Evolutionary conservation across 2,888 invertebrate genomes (phyloP), one percentile per base, ranked within the genome.

Genomic region (Cactoblastis cactorum): DNA sequence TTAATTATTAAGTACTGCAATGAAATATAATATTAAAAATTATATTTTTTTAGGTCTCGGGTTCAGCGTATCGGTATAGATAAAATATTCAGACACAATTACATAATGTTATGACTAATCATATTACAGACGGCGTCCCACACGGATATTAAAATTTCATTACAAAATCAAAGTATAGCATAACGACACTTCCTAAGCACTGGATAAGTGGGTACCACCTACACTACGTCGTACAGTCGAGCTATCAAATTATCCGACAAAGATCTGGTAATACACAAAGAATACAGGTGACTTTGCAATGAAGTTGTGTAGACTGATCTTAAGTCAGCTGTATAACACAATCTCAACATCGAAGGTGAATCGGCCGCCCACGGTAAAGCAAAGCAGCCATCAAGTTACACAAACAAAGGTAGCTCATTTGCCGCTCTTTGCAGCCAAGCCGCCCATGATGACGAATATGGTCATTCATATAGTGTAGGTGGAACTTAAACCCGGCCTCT

Each of bases 351-450:
- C 78, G 83, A 84, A 86, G 86, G 82, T 85, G 80, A 86, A 85
- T 84, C 69, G 77, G 72, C 77, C 85, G 81, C 88, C 87, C 79
- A 87, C 87, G 59, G 63, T 53, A 4, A 28, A 28, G 28, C 58
- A 77, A 74, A 71, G 71, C 74, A 77, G 80, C 83, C 84, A 83
- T 82, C 82, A 80, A 66, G 69, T 73, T 61, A 67, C 61, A 65
- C 78, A 78, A 78, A 83, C 85, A 83, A 86, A 86, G 80, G 81
- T 80, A 80, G 74, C 80, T 75, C 78, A 86, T 87, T 84, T 80
- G 85, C 74, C 71, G 77, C 61, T 69, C 68, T 72, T 65, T 72
- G 77, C 77, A 78, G 74, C 77, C 80, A 80, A 75, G 74, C 81
- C 85, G 83, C 81, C 83, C 81, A 80, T 82, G 73, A 71, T 70